These are phyloP conservation scores for Meta bourneti DNA, from an alignment of 2,888 invertebrate genomes.

Conservation along the genomic window DNA sequence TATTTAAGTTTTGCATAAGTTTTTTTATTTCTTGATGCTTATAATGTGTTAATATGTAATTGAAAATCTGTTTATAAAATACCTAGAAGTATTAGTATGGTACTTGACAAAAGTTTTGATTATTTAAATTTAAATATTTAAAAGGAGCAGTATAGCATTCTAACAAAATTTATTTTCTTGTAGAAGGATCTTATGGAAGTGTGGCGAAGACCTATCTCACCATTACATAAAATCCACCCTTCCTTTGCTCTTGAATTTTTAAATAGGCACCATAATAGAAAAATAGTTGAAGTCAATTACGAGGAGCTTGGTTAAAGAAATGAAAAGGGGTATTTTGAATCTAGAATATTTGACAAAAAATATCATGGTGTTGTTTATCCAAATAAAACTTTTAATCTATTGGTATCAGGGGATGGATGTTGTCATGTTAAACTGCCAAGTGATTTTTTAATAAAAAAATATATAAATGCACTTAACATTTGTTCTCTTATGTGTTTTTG, in stretches of 20 bases:
- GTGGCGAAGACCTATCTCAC: conserved; percentile 64
- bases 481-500: too few relatives aligned
- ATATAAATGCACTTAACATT: too few relatives aligned
- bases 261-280: conserved; percentile 48
- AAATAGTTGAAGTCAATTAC: conserved; percentile 16
- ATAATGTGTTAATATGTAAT: not conserved
- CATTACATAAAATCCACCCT: conserved; percentile 10
- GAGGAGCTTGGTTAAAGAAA: conserved; percentile 67
- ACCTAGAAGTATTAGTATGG: not conserved
- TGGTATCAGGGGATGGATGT: conserved; percentile 44
- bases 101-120: not conserved
- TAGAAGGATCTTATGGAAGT: conserved; percentile 62
- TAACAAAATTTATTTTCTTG: not conserved
- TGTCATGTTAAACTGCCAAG: conserved; percentile 41
- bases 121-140: not conserved
- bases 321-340: conserved; percentile 39
- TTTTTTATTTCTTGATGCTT: not conserved
- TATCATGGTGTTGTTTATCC: conserved; percentile 26
- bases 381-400: not conserved
- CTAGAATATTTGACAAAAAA: conserved; percentile 29
- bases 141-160: not conserved
- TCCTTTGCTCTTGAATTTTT: conserved; percentile 75
- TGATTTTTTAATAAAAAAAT: conserved; percentile 15
- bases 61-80: not conserved
- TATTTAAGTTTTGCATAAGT: not conserved